Base-by-base conservation (phyloP, 2,113 vertebrate genomes). In the Myanophis thanlyinensis region DNA sequence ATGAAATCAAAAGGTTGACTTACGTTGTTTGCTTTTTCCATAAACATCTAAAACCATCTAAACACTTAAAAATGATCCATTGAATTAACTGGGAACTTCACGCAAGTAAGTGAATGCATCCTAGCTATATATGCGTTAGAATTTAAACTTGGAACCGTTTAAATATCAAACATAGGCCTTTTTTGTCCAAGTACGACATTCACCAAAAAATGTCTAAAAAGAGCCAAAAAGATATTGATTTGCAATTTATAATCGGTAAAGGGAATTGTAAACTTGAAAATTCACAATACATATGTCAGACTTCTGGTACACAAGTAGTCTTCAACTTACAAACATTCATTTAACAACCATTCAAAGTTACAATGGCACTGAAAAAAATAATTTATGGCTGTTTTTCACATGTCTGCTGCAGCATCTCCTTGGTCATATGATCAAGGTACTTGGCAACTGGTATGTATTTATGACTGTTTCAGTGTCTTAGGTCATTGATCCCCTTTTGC, bases 131-230 rank as follows among this genome's bases (percentile, higher is more conserved):
- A 15, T 46, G 52, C 4, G n/a, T 18, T n/a, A 40, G 40, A 25
- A 27, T 48, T 49, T n/a, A 27, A 4, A 9, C 1, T 0, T 91
- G 53, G 1, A 12, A 10, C 47, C 51, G 23, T 0, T 0, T 1
- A 0, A 22, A 13, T 27, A 84, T 6, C 18, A 85, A n/a, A 52
- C 27, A 0, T 1, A 20, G 47, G 18, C 73, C 59, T 44, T 80
- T 80, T 80, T 80, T 80, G 73, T 80, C 18, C 67, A 35, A 13
- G 85, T 7, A 25, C 20, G 35, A 9, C 85, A n/a, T 30, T 10
- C 62, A 18, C 13, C 48, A 0, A 90, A 18, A 3, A 35, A 15
- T 1, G 27, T 86, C 20, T 88, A 87, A 88, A 89, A 86, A 15
- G 18, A 87, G 54, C 52, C 44, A 53, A 49, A 80, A 44, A 18